Conservation (phyloP, 2,888 invertebrate species). For the Drosophila mayaguana region DNA sequence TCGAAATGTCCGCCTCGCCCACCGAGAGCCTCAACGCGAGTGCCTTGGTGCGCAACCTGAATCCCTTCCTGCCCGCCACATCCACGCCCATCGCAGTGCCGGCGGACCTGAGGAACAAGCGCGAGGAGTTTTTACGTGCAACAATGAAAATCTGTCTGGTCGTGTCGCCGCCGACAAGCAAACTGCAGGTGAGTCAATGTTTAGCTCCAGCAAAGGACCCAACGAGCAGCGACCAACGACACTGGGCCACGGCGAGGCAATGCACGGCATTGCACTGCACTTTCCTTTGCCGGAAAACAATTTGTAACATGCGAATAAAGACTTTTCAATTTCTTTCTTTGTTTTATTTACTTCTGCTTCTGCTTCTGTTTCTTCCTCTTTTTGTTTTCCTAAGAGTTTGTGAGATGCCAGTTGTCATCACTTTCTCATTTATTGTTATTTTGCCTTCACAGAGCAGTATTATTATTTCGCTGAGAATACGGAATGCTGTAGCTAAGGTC, state of each 20-base stretch:
- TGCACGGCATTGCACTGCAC: not conserved
- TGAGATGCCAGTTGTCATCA: slow-evolving; percentile 1
- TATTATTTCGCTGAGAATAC: not conserved
- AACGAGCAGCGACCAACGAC: not conserved
- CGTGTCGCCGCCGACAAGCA: slow-evolving; percentile 88
- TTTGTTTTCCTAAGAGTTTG: not conserved
- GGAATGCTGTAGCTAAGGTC: not conserved
- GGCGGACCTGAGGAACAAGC: slow-evolving; percentile 85
- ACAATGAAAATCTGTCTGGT: slow-evolving; percentile 91
- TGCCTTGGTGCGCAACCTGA: slow-evolving; percentile 77
- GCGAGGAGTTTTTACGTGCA: slow-evolving; percentile 90
- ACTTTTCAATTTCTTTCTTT: slow-evolving; percentile 19
- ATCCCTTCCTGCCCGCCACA: slow-evolving; percentile 81
- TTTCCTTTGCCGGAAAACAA: slow-evolving; percentile 27
- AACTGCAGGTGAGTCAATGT: slow-evolving; percentile 84
- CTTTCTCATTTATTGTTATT: slow-evolving; percentile 12
- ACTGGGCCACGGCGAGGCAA: not conserved
- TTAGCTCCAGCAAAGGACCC: slow-evolving; percentile 3
- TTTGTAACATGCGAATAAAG: slow-evolving; percentile 62
- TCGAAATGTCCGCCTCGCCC: slow-evolving; percentile 52
- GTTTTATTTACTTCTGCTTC: slow-evolving; percentile 22
- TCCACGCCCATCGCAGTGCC: slow-evolving; percentile 65
- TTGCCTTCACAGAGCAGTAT: not conserved
- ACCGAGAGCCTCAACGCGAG: slow-evolving; percentile 61
- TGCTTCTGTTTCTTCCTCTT: not conserved